Evolutionary conservation across 2,888 invertebrate species (phyloP).

Genomic region (Melolontha melolontha): DNA sequence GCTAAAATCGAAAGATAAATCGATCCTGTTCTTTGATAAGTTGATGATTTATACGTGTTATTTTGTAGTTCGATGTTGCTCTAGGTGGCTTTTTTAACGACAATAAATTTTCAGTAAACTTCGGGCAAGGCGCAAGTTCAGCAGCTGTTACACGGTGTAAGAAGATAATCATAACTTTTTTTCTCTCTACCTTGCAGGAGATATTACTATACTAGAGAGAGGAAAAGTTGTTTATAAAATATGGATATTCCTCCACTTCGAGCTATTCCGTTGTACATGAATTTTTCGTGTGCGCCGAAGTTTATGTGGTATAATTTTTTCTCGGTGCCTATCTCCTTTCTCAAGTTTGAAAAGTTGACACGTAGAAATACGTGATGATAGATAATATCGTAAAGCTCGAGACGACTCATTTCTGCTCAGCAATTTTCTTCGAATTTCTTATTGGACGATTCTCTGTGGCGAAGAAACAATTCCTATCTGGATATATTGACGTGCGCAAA

Average conservation of each 20-base stretch:
- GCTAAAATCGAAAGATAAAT: slow-evolving; percentile 34
- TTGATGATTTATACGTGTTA: slow-evolving; percentile 28
- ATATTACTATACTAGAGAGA: slow-evolving; percentile 18
- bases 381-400: no score
- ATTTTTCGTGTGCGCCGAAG: no score
- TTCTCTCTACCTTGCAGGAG: slow-evolving; percentile 1
- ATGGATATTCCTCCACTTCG: slow-evolving; percentile 4
- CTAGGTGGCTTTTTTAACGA: slow-evolving; percentile 35
- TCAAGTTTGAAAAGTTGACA: no score
- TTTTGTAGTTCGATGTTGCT: slow-evolving; percentile 32
- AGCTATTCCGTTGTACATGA: slow-evolving; percentile 1
- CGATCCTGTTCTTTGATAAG: slow-evolving; percentile 27
- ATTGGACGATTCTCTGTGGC: no score
- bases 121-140: slow-evolving; percentile 24
- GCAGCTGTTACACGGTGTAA: slow-evolving; percentile 34
- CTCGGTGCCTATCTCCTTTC: no score
- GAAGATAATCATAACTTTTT: slow-evolving; percentile 36
- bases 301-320: no score
- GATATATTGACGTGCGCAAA: no score
- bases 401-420: no score
- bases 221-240: slow-evolving; percentile 28
- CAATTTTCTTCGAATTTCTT: no score
- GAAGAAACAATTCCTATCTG: no score
- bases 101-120: slow-evolving; percentile 24
- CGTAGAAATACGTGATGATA: no score